Percentiles rank a stretch among this genome's conserved stretches.
Conservation (phyloP, 2,888 invertebrate species). For the Seira musarum region DNA sequence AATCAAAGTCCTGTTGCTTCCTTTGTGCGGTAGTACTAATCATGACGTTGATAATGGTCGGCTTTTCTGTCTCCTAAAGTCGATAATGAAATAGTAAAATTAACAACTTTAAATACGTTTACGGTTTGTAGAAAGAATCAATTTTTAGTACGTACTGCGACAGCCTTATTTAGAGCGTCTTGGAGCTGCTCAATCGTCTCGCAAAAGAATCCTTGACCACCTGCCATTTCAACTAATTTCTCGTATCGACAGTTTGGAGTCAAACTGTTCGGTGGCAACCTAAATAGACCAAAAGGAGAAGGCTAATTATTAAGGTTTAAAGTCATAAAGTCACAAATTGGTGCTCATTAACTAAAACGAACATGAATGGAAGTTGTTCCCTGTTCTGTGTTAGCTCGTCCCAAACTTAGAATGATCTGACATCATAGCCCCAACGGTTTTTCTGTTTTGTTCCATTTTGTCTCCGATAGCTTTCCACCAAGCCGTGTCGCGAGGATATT, state of each 20-base stretch:
- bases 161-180: constrained; percentile 79
- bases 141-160: constrained; percentile 73
- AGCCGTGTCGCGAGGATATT: constrained; percentile 75
- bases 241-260: constrained; percentile 88
- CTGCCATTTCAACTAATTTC: constrained; percentile 90
- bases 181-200: constrained; percentile 84
- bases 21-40: constrained; percentile 91
- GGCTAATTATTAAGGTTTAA: constrained; percentile 39
- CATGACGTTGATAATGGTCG: constrained; percentile 91
- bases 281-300: constrained; percentile 71
- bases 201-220: constrained; percentile 85
- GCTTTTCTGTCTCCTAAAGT: constrained; percentile 78
- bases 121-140: background rate
- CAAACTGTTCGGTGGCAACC: constrained; percentile 88
- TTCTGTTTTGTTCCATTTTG: constrained; percentile 82
- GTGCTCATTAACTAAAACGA: background rate
- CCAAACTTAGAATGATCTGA: constrained; percentile 79
- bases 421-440: constrained; percentile 77
- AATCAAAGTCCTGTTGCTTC: constrained; percentile 91
- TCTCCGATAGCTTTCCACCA: constrained; percentile 86
- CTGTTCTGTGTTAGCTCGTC: constrained; percentile 77
- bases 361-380: constrained; percentile 80
- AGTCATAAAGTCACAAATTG: constrained; percentile 19
- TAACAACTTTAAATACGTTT: background rate
- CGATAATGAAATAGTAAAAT: background rate